A percentile compares a stretch with the other conserved stretches of the same genome.
phyloP scores from a whole-genome alignment of 2,113 vertebrate genomes.

The Petaurus breviceps region DNA sequence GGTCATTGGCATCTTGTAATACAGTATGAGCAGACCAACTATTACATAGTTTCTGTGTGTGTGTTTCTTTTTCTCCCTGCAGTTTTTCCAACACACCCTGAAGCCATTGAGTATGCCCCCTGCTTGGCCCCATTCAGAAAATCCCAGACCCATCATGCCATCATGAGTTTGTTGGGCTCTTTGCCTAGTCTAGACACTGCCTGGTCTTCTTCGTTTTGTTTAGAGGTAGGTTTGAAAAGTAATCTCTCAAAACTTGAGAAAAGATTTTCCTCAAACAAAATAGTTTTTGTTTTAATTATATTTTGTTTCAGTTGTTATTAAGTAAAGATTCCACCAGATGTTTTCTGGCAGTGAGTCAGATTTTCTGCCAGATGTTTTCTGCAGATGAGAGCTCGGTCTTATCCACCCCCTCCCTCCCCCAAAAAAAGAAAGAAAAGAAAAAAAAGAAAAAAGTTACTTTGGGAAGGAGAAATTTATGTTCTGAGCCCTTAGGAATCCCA shows the following conservation, averaged over 20 bases:
- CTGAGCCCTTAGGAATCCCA: slow-evolving; percentile 66
- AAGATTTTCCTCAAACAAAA: slow-evolving; percentile 70
- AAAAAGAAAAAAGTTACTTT: neutral
- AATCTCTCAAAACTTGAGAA: slow-evolving; percentile 63
- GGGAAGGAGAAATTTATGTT: slow-evolving; percentile 65
- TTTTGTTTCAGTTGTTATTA: slow-evolving; percentile 59
- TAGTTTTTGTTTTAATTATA: slow-evolving; percentile 65
- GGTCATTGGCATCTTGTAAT: neutral
- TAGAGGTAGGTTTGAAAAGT: slow-evolving; percentile 70
- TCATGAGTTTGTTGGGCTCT: slow-evolving; percentile 12
- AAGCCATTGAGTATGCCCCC: neutral
- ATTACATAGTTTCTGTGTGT: neutral
- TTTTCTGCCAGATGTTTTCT: slow-evolving; percentile 78
- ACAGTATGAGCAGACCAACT: neutral
- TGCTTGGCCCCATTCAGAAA: neutral
- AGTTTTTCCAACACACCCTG: neutral
- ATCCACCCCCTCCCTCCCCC: slow-evolving; percentile 58
- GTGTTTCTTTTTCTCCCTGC: neutral
- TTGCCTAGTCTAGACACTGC: slow-evolving; percentile 72
- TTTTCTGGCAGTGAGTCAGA: slow-evolving; percentile 75
- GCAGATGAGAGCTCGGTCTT: slow-evolving; percentile 69
- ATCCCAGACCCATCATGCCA: neutral
- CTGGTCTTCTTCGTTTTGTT: slow-evolving; percentile 73
- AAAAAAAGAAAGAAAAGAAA: neutral
- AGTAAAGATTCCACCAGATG: slow-evolving; percentile 67